These are phyloP conservation scores for Athalia rosae DNA, from an alignment of 2,888 invertebrate species.

Conservation along the genomic window DNA sequence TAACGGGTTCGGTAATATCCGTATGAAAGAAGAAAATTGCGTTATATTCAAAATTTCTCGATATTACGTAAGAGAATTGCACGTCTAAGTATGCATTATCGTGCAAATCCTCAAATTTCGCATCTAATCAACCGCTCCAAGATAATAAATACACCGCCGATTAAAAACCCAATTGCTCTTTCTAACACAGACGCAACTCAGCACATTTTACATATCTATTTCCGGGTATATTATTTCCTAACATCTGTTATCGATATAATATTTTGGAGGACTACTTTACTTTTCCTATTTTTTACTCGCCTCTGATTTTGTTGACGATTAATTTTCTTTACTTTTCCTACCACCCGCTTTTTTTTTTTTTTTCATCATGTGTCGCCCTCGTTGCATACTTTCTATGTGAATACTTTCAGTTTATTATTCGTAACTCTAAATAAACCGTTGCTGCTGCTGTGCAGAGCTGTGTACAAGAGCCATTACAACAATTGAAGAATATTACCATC, in stretches of 20 bases:
- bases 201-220: background rate
- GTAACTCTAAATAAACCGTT: slow-evolving; percentile 11
- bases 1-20: background rate
- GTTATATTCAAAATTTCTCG: background rate
- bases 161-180: background rate
- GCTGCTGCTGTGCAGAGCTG: background rate
- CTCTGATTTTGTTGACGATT: background rate
- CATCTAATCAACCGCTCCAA: background rate
- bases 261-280: background rate
- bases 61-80: background rate
- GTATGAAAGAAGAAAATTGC: background rate
- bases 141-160: background rate
- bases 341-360: background rate
- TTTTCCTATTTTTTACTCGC: background rate
- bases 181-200: background rate
- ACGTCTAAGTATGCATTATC: background rate
- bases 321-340: background rate
- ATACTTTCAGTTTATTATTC: slow-evolving; percentile 36
- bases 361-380: background rate
- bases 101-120: background rate
- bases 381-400: background rate
- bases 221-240: background rate
- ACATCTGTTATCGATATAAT: background rate
- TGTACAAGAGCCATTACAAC: slow-evolving; percentile 4
- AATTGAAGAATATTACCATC: slow-evolving; percentile 36